phyloP scores from a whole-genome alignment of 2,113 vertebrate genomes.

The Turdus rufiventris region DNA sequence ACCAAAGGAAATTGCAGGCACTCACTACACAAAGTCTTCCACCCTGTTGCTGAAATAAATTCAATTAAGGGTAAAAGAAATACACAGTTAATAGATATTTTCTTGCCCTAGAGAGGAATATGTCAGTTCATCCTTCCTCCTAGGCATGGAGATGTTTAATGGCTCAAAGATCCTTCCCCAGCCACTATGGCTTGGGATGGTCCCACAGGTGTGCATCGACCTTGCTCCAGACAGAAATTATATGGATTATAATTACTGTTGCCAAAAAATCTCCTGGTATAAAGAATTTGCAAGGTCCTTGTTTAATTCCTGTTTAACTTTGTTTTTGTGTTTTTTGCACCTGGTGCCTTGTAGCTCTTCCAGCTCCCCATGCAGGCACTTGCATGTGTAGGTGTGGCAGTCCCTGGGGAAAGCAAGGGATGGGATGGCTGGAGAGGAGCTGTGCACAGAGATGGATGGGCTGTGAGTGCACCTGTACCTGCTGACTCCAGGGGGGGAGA shows the following conservation, averaged over 20 bases:
- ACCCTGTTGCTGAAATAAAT: neutral
- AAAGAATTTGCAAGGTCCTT: neutral
- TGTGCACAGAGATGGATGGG: accelerated
- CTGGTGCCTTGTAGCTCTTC: neutral
- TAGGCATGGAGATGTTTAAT: neutral
- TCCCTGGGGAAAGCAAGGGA: neutral
- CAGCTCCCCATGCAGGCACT: neutral
- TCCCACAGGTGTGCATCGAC: neutral
- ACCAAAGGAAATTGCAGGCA: neutral
- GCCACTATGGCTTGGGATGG: accelerated
- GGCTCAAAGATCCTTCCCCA: neutral
- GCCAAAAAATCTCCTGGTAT: neutral
- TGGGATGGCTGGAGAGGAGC: neutral
- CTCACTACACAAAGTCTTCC: neutral
- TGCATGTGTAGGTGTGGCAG: neutral
- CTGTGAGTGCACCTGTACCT: neutral
- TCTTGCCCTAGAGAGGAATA: neutral
- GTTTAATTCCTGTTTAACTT: neutral
- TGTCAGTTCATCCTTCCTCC: neutral
- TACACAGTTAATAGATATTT: neutral
- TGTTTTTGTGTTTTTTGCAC: neutral
- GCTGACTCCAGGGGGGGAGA: neutral
- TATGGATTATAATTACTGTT: neutral
- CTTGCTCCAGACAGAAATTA: neutral
- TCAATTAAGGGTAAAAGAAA: neutral